These are phyloP conservation scores for Agapornis roseicollis DNA, from an alignment of 2,113 vertebrate genomes.

Conservation along the genomic window DNA sequence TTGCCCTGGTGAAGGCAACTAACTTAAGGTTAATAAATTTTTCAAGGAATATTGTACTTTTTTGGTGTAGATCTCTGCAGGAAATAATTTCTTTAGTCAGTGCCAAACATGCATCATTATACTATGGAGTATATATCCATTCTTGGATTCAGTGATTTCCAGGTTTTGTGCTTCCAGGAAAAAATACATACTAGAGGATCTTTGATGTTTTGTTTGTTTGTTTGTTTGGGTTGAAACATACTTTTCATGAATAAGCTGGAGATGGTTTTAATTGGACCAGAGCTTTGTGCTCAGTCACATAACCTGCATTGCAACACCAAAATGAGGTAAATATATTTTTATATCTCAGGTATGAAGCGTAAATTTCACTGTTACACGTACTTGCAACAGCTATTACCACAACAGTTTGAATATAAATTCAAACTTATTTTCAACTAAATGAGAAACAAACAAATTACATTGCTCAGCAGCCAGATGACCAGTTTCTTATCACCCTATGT, in stretches of 20 bases:
- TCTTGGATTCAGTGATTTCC: neutral
- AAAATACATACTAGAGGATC: neutral
- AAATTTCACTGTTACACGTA: neutral
- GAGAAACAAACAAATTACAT: neutral
- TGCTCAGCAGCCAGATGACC: neutral
- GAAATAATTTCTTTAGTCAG: neutral
- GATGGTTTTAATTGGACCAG: neutral
- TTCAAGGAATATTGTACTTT: neutral
- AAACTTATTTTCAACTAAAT: neutral
- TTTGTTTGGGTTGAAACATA: neutral
- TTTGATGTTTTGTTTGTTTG: neutral
- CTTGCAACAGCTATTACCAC: neutral
- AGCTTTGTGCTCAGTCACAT: neutral
- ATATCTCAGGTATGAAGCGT: neutral
- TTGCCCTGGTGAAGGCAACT: neutral
- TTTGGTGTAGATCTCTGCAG: neutral
- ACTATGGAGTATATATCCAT: accelerated
- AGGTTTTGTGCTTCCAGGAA: neutral
- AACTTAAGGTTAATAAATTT: neutral
- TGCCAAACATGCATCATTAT: neutral
- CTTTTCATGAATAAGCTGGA: slow-evolving; percentile 22
- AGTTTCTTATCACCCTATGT: neutral
- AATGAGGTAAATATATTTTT: neutral
- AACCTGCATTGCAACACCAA: neutral
- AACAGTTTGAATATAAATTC: neutral